Conservation (phyloP, 2,888 invertebrate genomes). For the Conomelus anceps region DNA sequence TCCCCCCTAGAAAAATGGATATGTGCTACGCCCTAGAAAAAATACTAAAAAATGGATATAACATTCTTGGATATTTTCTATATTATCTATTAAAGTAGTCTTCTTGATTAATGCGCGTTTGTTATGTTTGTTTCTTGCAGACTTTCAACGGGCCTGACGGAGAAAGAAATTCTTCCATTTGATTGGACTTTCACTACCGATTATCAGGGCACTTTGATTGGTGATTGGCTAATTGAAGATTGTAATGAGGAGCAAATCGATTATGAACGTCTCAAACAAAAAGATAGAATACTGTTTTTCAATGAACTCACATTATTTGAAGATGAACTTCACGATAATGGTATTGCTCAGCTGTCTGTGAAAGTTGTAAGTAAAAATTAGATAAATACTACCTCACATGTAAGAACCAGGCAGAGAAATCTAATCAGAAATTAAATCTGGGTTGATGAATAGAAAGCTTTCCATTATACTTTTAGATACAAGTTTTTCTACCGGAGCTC, state of each 20-base stretch:
- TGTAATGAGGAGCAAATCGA: constrained; percentile 70
- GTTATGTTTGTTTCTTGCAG: constrained; percentile 54
- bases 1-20: too few species aligned
- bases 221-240: constrained; percentile 51
- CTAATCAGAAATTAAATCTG: too few species aligned
- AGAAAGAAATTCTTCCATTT: constrained; percentile 77
- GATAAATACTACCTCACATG: too few species aligned
- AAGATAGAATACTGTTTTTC: constrained; percentile 89
- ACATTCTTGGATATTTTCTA: too few species aligned
- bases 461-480: too few species aligned
- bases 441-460: too few species aligned
- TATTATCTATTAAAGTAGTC: too few species aligned
- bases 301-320: constrained; percentile 91
- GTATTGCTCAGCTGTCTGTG: constrained; percentile 79
- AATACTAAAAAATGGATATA: too few species aligned
- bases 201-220: constrained; percentile 74
- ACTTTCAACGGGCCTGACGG: constrained; percentile 52
- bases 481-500: too few species aligned
- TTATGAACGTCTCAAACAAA: constrained; percentile 76
- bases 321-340: constrained; percentile 98
- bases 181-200: constrained; percentile 97
- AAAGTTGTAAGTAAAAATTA: constrained; percentile 85
- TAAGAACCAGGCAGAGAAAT: too few species aligned
- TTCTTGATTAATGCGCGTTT: too few species aligned
- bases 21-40: too few species aligned